Evolutionary conservation across 2,113 vertebrate species (phyloP).

Genomic region (Dipodomys stephensi): DNA sequence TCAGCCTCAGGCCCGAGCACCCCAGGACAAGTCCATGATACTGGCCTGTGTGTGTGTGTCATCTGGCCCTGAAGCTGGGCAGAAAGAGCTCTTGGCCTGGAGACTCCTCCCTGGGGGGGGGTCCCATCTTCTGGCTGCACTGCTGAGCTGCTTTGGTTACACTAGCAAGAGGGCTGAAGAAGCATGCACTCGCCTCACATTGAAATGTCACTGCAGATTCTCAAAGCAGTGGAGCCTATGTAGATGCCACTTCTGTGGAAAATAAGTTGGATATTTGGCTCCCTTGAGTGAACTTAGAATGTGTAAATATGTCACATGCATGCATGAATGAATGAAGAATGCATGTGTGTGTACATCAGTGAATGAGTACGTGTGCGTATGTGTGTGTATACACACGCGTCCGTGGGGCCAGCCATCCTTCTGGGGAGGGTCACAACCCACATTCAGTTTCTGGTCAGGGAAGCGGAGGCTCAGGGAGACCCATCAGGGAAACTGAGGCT

Average conservation of each 20-base stretch:
- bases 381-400: no score
- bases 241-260: fast-evolving
- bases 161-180: neutral
- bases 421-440: fast-evolving
- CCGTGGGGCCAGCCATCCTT: fast-evolving
- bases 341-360: neutral
- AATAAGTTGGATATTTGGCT: neutral
- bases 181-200: fast-evolving
- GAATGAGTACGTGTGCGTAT: fast-evolving
- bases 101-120: fast-evolving
- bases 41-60: fast-evolving
- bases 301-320: no score
- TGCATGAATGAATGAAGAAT: neutral
- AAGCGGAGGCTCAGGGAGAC: neutral
- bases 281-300: neutral
- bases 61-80: fast-evolving
- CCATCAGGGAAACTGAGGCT: no score
- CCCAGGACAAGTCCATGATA: no score
- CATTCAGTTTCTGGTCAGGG: neutral
- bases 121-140: fast-evolving
- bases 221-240: no score
- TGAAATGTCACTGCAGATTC: fast-evolving
- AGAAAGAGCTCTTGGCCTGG: neutral
- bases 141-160: no score
- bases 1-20: no score